These are phyloP conservation scores for Aegotheles bennettii DNA, from an alignment of 2,113 vertebrate species.

Conservation along the genomic window DNA sequence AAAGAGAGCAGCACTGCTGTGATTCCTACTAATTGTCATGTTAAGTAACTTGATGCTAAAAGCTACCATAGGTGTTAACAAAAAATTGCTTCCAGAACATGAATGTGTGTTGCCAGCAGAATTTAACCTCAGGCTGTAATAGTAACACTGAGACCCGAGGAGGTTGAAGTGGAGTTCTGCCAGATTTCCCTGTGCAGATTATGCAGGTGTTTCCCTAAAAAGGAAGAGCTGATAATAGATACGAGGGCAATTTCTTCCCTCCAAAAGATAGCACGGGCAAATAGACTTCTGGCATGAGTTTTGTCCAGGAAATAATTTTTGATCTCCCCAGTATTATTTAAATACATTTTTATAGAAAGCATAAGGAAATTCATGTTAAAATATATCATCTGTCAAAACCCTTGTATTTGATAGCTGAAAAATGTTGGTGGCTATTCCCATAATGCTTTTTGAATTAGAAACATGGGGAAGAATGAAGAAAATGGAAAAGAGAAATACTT, in stretches of 20 bases:
- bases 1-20: neutral
- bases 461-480: neutral
- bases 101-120: constrained; percentile 44
- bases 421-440: neutral
- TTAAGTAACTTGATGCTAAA: constrained; percentile 1
- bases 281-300: neutral
- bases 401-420: neutral
- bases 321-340: neutral
- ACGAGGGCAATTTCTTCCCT: neutral
- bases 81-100: constrained; percentile 61
- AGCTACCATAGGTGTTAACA: constrained; percentile 50
- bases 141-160: neutral
- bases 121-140: constrained; percentile 47
- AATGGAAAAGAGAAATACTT: neutral
- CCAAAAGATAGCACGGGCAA: neutral
- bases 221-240: constrained; percentile 2
- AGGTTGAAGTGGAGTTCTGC: constrained; percentile 7
- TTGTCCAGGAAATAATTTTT: constrained; percentile 1
- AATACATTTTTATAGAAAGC: constrained; percentile 14
- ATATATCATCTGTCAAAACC: neutral
- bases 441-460: constrained; percentile 21
- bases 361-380: constrained; percentile 8
- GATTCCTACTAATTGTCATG: constrained; percentile 30
- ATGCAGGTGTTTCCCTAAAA: constrained; percentile 48
- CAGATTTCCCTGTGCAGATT: neutral